Conservation (phyloP, 1,140 invertebrate genomes). For the Cotesia typhae region DNA sequence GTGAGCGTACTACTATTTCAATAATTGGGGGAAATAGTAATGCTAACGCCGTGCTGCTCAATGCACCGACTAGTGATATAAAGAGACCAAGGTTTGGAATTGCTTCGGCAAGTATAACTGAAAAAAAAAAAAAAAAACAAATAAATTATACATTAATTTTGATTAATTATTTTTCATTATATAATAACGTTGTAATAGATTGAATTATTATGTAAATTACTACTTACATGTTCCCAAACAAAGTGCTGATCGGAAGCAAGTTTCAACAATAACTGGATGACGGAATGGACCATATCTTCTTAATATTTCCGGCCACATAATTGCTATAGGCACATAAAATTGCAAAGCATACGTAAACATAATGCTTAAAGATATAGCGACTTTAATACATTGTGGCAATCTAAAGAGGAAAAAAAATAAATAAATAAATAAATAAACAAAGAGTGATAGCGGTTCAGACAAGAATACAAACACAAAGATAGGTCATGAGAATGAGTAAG, state of each 20-base stretch:
- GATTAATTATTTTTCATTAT: constrained; percentile 3
- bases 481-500: not conserved
- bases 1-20: constrained; percentile 74
- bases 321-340: constrained; percentile 82
- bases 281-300: constrained; percentile 65
- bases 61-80: constrained; percentile 90
- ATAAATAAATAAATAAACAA: constrained; percentile 23
- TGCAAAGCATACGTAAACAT: constrained; percentile 85
- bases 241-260: constrained; percentile 70
- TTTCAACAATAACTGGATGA: constrained; percentile 69
- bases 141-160: not conserved
- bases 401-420: constrained; percentile 55
- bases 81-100: constrained; percentile 86
- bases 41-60: constrained; percentile 86
- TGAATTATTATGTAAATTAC: not conserved
- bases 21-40: constrained; percentile 89
- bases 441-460: not conserved
- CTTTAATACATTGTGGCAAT: constrained; percentile 69
- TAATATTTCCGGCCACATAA: constrained; percentile 70
- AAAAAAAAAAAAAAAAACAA: constrained; percentile 45
- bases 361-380: constrained; percentile 79
- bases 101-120: constrained; percentile 82
- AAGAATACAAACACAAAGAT: constrained; percentile 1
- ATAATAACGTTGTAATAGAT: constrained; percentile 13
- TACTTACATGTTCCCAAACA: constrained; percentile 82